Conservation (phyloP, 2,113 vertebrate genomes). For the Callithrix jacchus region DNA sequence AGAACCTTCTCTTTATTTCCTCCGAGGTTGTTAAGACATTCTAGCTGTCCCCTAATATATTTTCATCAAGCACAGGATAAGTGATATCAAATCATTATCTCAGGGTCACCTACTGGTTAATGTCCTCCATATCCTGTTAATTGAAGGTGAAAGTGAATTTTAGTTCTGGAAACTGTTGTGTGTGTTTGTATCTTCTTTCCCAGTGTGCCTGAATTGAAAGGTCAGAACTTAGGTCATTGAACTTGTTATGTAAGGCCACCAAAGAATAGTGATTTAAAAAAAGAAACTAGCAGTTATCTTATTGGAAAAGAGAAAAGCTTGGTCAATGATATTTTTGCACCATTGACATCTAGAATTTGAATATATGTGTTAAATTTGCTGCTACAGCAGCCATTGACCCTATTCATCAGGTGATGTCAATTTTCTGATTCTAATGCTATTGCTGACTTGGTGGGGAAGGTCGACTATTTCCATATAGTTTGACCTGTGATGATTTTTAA, state of each 20-base stretch:
- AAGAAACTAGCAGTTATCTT: background rate
- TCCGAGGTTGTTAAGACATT: conserved; percentile 51
- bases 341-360: background rate
- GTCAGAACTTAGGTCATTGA: conserved; percentile 53
- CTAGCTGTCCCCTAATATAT: conserved; percentile 9
- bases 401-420: conserved; percentile 45
- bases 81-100: conserved; percentile 52
- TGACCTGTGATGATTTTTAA: conserved; percentile 24
- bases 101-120: conserved; percentile 23
- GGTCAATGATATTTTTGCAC: conserved; percentile 12
- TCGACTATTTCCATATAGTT: background rate
- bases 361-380: conserved; percentile 41
- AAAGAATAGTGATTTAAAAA: conserved; percentile 23
- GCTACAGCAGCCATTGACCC: background rate
- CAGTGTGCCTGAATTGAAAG: conserved; percentile 22
- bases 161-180: background rate
- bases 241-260: conserved; percentile 32
- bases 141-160: conserved; percentile 64
- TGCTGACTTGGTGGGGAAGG: conserved; percentile 13
- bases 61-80: conserved; percentile 50
- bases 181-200: conserved; percentile 2
- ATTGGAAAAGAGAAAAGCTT: conserved; percentile 36
- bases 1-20: conserved; percentile 50
- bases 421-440: conserved; percentile 40
- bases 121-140: conserved; percentile 19